Evolutionary conservation across 2,113 vertebrate species (phyloP), one percentile per base, ranked within the genome.

Genomic region (Ailuropoda melanoleuca): DNA sequence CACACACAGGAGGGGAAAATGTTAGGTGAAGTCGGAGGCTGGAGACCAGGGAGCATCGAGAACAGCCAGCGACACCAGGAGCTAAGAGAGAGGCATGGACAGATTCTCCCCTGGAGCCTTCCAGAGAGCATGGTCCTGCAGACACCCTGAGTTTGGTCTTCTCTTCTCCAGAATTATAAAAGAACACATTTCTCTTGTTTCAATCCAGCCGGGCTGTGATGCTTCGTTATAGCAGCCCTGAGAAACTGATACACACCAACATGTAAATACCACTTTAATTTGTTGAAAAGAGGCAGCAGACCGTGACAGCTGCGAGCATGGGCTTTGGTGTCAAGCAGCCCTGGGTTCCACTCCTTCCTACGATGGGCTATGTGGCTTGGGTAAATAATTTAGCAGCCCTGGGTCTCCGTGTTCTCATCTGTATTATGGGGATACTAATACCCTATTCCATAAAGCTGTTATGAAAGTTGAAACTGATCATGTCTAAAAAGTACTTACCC

Each of bases 11-110:
- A 14, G 7, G 37, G 10, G 15, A 23, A 26, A 75, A 50, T 11
- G 11, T 9, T 80, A 48, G 0, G 0, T 2, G 64, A 43, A 62
- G 60, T 15, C 8, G 34, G 68, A 72, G 21, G 13, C 29, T 23
- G 2, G 2, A 0, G 48, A 21, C 12, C 6, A 15, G 60, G 66
- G 23, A 53, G 17, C 4, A 0, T 24, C 5, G 2, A 37, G 64
- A 31, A 21, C 7, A 1, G 58, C 72, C 11, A 2, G 55, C 8
- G 4, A n/a, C 19, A 10, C 48, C 7, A 9, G 46, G 37, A 21
- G 31, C 68, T 14, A 1, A 39, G 46, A 37, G 56, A 19, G n/a
- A 50, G 31, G 23, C 4, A 12, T 0, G 46, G 24, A 37, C 18
- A 5, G 31, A 17, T 13, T 37, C 82, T 60, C 6, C 3, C 19